phyloP scores from a whole-genome alignment of 1,140 invertebrate genomes.

The Hyles vespertilio region DNA sequence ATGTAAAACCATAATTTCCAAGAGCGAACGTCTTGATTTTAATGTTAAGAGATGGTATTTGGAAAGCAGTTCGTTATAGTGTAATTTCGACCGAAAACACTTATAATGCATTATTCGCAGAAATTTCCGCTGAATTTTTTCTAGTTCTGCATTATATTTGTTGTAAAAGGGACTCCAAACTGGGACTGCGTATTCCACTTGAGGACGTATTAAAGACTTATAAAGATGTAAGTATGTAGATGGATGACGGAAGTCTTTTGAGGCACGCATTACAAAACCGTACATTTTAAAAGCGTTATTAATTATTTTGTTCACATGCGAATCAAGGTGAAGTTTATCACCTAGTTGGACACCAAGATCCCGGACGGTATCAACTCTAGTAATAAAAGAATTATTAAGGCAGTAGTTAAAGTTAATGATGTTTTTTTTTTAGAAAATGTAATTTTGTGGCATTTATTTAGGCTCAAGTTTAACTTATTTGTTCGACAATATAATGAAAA shows the following conservation, averaged over 20 bases:
- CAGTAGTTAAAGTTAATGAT: conserved; percentile 1
- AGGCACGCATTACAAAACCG: conserved; percentile 16
- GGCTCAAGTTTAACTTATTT: conserved; percentile 26
- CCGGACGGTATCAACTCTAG: background rate
- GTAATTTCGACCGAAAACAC: too few relatives aligned
- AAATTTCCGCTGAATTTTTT: conserved; percentile 14
- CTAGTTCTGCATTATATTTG: conserved; percentile 13
- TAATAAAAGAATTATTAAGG: conserved; percentile 1
- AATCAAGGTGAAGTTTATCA: background rate
- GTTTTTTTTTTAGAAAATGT: conserved; percentile 17
- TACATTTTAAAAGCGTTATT: conserved; percentile 19
- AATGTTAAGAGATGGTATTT: too few relatives aligned
- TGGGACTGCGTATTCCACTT: conserved; percentile 18
- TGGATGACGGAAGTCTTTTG: conserved; percentile 7
- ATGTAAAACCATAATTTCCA: background rate
- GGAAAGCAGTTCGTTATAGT: too few relatives aligned
- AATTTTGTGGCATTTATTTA: conserved; percentile 28
- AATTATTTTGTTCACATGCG: conserved; percentile 18
- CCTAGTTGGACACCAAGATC: conserved; percentile 11
- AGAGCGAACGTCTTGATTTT: too few relatives aligned
- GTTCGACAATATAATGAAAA: conserved; percentile 20
- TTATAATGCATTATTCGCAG: background rate
- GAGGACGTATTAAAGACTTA: conserved; percentile 12
- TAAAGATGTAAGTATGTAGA: conserved; percentile 16
- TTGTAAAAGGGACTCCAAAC: conserved; percentile 21